Base-by-base conservation (phyloP, 2,888 invertebrate genomes). In the Incurvaria masculella region DNA sequence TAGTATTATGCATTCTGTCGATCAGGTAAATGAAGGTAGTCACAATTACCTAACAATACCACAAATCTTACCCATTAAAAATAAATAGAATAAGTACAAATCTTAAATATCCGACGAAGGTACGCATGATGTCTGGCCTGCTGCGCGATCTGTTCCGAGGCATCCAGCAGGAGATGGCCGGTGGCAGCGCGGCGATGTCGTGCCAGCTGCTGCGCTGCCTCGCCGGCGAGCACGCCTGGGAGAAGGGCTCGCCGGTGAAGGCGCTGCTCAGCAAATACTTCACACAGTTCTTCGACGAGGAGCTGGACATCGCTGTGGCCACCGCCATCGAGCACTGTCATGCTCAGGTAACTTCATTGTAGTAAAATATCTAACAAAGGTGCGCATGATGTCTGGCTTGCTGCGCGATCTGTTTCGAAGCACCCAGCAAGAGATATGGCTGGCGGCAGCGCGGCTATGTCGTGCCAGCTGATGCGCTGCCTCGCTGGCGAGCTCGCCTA, bases 201-300 rank as follows among this genome's bases (percentile, higher is more conserved):
- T 78, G 78, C 52, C 66, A 71, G 47, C 53, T 75, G 45, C 58
- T 78, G 2, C 74, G 74, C 54, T 78, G 78, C 43, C 61, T 78
- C 6, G 74, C 76, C 38, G 76, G 76, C 48, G 62, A 60, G 39
- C 74, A 76, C 49, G 72, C 67, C 49, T 78, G 76, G 78, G 74
- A 75, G 39, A 61, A 63, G 18, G 48, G 65, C 2, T 66, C 63
- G 44, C 49, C 59, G 2, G 58, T 66, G n/a, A 76, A 72, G 53
- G 62, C 61, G 0, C 69, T 66, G 52, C 57, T 78, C 26, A 59
- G 61, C 14, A 63, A 58, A 51, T 75, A 62, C 53, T 78, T 75
- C 51, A 59, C 67, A 2, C 59, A 64, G 47, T 56, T 78, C 40
- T 58, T 78, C 18, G 55, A 68, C 4, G 66, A 63, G 16, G 78